phyloP scores from a whole-genome alignment of 2,113 vertebrate genomes.

The Xyliphius kryptos region DNA sequence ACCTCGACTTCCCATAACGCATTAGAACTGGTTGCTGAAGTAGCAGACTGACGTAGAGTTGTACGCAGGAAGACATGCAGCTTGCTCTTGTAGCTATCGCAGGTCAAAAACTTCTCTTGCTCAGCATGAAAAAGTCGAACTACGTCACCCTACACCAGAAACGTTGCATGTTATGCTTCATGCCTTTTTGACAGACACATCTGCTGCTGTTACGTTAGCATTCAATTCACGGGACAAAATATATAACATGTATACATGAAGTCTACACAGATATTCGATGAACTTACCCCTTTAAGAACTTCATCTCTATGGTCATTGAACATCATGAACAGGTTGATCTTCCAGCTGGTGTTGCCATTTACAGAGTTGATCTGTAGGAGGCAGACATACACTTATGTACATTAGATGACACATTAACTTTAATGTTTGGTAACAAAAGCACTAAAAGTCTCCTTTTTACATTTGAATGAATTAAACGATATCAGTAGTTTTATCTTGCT shows the following conservation, averaged over 20 bases:
- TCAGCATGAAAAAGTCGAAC: conserved; percentile 92
- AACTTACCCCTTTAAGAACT: conserved; percentile 80
- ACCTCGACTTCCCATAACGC: conserved; percentile 98
- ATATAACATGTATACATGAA: no score
- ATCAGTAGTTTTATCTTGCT: no score
- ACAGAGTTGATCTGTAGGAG: conserved; percentile 77
- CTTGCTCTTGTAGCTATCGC: conserved; percentile 84
- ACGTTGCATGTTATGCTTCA: no score
- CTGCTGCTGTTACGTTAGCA: no score
- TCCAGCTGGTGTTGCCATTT: conserved; percentile 88
- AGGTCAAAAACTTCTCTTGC: conserved; percentile 97
- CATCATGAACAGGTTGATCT: conserved; percentile 88
- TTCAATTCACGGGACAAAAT: no score
- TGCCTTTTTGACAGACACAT: no score
- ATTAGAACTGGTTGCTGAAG: conserved; percentile 94
- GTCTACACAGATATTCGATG: no score
- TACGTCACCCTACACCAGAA: conserved; percentile 77
- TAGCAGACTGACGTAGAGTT: conserved; percentile 87
- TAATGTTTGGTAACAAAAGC: no score
- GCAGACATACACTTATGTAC: conserved; percentile 17
- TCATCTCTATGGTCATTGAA: conserved; percentile 82
- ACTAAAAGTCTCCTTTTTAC: no score
- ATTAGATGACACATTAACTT: no score
- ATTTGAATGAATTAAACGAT: no score
- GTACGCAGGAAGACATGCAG: conserved; percentile 91